Conservation (phyloP, 2,797 vertebrate genomes). For the Hemibagrus guttatus region DNA sequence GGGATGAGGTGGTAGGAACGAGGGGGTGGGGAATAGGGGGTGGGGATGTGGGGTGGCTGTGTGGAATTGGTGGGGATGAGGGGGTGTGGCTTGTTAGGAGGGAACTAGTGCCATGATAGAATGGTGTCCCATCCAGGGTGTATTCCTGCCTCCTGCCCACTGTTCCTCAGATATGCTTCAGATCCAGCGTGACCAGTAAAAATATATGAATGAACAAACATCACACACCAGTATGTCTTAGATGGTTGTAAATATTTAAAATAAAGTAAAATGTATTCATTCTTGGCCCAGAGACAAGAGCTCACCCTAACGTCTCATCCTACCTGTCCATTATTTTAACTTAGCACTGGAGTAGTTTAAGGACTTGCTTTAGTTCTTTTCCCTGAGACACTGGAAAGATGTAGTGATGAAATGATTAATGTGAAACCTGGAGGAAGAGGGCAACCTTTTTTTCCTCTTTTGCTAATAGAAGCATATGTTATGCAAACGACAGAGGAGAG, state of each 20-base stretch:
- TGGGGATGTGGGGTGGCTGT: too few species aligned
- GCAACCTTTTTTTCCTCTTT: not conserved
- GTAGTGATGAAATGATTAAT: not conserved
- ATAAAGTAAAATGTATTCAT: not conserved
- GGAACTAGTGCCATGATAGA: too few species aligned
- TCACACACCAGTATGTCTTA: not conserved
- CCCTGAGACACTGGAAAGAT: not conserved
- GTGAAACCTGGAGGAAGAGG: slow-evolving; percentile 3
- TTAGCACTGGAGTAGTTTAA: not conserved
- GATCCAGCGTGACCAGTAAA: not conserved
- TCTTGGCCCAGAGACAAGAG: not conserved
- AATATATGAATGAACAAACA: not conserved
- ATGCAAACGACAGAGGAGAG: slow-evolving; percentile 64
- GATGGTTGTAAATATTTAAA: not conserved
- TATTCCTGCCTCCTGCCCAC: not conserved
- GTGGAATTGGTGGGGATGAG: too few species aligned
- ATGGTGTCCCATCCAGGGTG: not conserved
- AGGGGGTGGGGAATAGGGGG: too few species aligned
- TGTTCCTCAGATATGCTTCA: not conserved
- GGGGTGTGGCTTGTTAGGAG: too few species aligned
- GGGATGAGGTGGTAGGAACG: too few species aligned
- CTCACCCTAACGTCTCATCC: not conserved
- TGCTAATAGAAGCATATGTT: slow-evolving; percentile 65
- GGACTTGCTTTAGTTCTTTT: not conserved
- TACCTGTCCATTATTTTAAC: not conserved